Conservation (phyloP, 2,797 vertebrate genomes). For the Gastrophryne carolinensis region DNA sequence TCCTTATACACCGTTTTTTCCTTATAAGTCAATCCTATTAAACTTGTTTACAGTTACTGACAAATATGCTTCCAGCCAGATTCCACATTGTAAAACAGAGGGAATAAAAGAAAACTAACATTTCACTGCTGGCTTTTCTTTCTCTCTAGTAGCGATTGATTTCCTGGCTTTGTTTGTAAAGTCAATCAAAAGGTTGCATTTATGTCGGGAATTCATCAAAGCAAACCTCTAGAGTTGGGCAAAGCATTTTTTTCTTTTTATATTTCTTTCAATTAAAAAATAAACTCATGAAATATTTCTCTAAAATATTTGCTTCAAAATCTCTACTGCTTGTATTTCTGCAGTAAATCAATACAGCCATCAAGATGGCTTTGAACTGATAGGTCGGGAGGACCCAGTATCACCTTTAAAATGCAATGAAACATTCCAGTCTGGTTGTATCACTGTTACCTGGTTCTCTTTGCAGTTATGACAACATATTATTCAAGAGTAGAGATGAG, state of each 20-base stretch:
- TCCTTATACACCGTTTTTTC: not conserved
- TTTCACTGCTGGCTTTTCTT: not conserved
- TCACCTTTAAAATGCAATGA: not conserved
- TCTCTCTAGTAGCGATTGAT: not conserved
- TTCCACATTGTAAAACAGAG: not conserved
- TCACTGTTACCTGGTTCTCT: not conserved
- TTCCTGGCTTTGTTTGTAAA: not conserved
- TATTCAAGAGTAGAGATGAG: no score
- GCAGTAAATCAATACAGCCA: constrained; percentile 15
- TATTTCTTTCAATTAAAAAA: not conserved
- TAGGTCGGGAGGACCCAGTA: not conserved
- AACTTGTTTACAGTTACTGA: not conserved
- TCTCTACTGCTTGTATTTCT: not conserved
- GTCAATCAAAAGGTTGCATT: not conserved
- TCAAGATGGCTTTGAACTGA: constrained; percentile 20
- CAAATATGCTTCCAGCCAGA: not conserved
- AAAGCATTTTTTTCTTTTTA: not conserved
- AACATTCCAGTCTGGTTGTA: not conserved
- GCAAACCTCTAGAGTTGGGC: not conserved
- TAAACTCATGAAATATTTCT: not conserved
- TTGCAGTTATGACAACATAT: no score
- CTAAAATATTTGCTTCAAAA: not conserved
- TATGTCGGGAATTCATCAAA: constrained; percentile 10
- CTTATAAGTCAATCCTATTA: not conserved
- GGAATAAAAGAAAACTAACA: not conserved